Conservation (phyloP, 2,797 vertebrate genomes). For the Rhinogobio ventralis region DNA sequence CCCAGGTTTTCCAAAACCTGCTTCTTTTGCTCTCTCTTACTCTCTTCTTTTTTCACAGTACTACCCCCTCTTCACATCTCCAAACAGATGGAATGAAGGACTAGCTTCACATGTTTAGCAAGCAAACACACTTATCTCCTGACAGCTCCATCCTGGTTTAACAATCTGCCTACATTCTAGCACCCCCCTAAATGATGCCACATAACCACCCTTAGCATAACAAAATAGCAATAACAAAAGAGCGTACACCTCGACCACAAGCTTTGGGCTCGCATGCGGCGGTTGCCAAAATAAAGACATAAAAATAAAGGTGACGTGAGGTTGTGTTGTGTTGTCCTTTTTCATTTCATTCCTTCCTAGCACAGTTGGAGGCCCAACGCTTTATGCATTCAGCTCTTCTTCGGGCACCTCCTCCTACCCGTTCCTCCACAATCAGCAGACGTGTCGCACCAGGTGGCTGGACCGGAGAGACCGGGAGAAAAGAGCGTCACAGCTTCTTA, state of each 20-base stretch:
- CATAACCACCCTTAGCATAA: too few relatives aligned
- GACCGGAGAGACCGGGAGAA: conserved; percentile 24
- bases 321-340: conserved; percentile 35
- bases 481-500: conserved; percentile 25
- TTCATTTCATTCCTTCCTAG: conserved; percentile 4
- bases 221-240: conserved; percentile 20
- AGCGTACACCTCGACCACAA: background rate
- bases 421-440: conserved; percentile 24
- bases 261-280: conserved; percentile 4
- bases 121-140: conserved; percentile 57
- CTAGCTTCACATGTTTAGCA: conserved; percentile 57
- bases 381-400: conserved; percentile 50
- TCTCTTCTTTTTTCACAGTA: conserved; percentile 3
- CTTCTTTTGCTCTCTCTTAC: conserved; percentile 23
- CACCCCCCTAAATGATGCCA: conserved; percentile 15
- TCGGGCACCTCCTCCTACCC: conserved; percentile 8
- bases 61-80: background rate
- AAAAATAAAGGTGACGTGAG: conserved; percentile 1
- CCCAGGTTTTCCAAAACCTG: conserved; percentile 57
- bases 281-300: conserved; percentile 14
- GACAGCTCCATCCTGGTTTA: conserved; percentile 51
- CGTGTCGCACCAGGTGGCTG: conserved; percentile 11
- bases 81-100: conserved; percentile 57
- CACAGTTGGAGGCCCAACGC: conserved; percentile 56
- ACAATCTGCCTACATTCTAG: conserved; percentile 45